phyloP scores from a whole-genome alignment of 2,888 invertebrate genomes.

The Cantharis lateralis region DNA sequence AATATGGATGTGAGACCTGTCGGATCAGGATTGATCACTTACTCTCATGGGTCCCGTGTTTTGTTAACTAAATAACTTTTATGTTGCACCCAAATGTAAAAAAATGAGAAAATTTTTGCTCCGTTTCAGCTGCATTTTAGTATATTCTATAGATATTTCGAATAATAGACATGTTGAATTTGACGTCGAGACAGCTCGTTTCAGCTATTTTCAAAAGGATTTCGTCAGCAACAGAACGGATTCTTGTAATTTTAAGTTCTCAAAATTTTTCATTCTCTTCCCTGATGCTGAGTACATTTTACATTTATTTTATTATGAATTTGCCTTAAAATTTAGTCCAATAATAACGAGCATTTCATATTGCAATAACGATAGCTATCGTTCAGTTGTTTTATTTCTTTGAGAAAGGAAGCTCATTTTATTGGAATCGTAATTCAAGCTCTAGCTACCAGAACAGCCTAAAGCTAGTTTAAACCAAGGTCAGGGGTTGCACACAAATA shows the following conservation, averaged over 20 bases:
- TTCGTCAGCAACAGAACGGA: not conserved
- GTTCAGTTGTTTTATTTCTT: too few relatives aligned
- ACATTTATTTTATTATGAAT: too few relatives aligned
- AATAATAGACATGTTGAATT: not conserved
- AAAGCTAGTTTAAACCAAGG: too few relatives aligned
- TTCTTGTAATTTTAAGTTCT: not conserved
- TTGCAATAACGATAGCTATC: too few relatives aligned
- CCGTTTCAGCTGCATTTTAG: conserved; percentile 11
- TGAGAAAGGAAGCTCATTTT: too few relatives aligned
- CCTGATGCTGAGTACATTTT: not conserved
- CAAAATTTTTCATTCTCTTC: not conserved
- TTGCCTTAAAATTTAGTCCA: too few relatives aligned
- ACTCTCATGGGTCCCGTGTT: conserved; percentile 31
- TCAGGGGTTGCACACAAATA: too few relatives aligned
- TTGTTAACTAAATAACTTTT: conserved; percentile 35
- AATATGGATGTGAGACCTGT: conserved; percentile 40
- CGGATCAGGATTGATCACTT: conserved; percentile 38
- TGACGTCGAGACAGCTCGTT: not conserved
- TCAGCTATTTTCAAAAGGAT: not conserved
- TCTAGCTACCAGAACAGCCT: too few relatives aligned
- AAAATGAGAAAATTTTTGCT: conserved; percentile 8
- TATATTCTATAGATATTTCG: conserved; percentile 4
- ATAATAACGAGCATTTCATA: too few relatives aligned
- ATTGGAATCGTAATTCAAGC: too few relatives aligned
- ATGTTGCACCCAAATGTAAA: conserved; percentile 29